Evolutionary conservation across 1,140 invertebrate species (phyloP), one percentile per base, ranked within the genome.

Genomic region (Luehdorfia chinensis): DNA sequence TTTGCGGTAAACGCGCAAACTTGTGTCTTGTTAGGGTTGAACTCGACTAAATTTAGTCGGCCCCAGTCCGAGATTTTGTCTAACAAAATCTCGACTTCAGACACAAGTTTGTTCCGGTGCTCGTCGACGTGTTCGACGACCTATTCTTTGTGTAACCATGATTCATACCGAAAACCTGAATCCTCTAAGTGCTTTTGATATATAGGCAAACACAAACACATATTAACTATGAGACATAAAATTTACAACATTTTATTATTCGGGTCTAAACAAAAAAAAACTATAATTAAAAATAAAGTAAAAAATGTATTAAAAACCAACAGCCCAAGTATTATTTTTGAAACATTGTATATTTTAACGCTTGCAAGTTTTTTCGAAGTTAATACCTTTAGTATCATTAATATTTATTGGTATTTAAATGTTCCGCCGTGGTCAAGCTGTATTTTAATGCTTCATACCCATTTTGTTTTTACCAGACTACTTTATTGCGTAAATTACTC

Each of bases 401-500:
- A 36, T 36, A 36, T 36, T 36, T 36, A 36, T 36, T 19, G 15
- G 18, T 36, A 12, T 36, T 36, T 21, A 36, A 21, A 9, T 11
- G 11, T 30, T 11, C n/a, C 33, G 18, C 18, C 2, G 14, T 8
- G 8, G 14, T 16, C 9, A 1, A 18, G 33, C 8, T 16, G 33
- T 21, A 36, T 36, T 36, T 19, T 19, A 36, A 19, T 36, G 33
- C 15, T 34, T 34, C 9, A 34, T 16, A 9, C n/a, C 18, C 31
- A 14, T 32, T 32, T 32, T 32, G 30, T 34, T 34, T 36, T 36
- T 36, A 36, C n/a, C 1, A n/a, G 4, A 21, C 16, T 21, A 21
- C 33, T 15, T 36, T 36, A 36, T 36, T 36, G 33, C 19, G 18
- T 16, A 36, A 36, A 36, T 36, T 36, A 36, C 33, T 19, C 15